Evolutionary conservation across 2,113 vertebrate genomes (phyloP).

Genomic region (Gallinago paraguaiae): DNA sequence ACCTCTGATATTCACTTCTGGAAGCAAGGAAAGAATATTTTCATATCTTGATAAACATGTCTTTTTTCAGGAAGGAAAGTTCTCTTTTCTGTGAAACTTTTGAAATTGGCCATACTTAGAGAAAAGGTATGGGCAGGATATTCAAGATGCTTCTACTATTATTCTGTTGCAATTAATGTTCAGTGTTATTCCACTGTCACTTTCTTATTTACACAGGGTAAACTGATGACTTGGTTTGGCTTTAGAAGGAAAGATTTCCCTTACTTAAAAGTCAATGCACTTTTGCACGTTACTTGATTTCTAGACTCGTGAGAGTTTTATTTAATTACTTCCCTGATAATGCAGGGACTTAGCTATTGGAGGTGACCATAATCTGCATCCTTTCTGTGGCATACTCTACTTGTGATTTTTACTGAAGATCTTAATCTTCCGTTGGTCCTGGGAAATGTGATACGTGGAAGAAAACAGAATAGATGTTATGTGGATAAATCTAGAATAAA

Average conservation of each 20-base stretch:
- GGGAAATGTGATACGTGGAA: background rate
- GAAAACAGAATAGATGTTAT: background rate
- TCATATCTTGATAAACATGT: background rate
- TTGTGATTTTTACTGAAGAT: background rate
- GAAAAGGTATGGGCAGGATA: background rate
- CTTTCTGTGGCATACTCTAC: background rate
- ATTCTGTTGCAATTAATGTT: background rate
- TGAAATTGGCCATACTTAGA: background rate
- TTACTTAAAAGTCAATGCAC: background rate
- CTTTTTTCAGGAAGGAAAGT: background rate
- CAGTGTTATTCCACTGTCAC: background rate
- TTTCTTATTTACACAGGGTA: background rate
- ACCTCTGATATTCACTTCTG: background rate
- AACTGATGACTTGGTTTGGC: background rate
- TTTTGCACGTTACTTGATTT: background rate
- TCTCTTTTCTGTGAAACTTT: background rate
- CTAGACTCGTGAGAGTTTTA: background rate
- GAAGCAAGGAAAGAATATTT: background rate
- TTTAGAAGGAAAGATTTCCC: background rate
- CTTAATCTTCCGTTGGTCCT: background rate
- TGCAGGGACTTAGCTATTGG: background rate
- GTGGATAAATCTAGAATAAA: constrained; percentile 17
- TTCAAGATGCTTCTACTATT: background rate
- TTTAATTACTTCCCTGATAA: background rate
- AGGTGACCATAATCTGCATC: background rate